Evolutionary conservation across 2,113 vertebrate genomes (phyloP).

Genomic region (Sphyrna mokarran): DNA sequence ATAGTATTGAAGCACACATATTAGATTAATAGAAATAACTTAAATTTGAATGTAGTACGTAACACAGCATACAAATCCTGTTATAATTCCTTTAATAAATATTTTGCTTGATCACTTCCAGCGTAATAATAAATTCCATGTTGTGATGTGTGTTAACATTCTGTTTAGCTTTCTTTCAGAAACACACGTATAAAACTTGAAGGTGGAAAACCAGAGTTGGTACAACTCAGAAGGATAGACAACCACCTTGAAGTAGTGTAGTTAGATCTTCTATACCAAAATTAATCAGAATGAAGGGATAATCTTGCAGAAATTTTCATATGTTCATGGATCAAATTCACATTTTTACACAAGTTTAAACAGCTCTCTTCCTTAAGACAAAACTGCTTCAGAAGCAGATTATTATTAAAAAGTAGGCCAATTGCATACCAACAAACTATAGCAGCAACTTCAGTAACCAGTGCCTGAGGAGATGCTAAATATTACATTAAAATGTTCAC

Average conservation of each 20-base stretch:
- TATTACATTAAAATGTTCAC: background rate
- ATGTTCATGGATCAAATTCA: background rate
- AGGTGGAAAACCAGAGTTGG: background rate
- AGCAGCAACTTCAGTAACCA: background rate
- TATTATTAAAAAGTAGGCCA: slow-evolving; percentile 6
- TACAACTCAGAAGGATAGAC: background rate
- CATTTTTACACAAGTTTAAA: background rate
- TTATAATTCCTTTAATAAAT: background rate
- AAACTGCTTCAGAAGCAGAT: background rate
- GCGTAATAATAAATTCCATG: background rate
- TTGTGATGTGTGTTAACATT: background rate
- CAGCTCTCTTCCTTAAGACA: background rate
- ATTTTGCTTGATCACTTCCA: background rate
- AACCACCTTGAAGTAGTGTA: background rate
- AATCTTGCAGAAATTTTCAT: background rate
- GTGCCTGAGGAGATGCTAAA: background rate
- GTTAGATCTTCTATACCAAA: background rate
- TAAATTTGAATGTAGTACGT: background rate
- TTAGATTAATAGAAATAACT: background rate
- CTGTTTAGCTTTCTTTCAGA: background rate
- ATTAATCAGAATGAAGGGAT: background rate
- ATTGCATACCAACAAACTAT: background rate
- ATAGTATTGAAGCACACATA: background rate
- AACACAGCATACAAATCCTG: background rate
- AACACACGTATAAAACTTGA: background rate